Conservation (phyloP, 1,140 invertebrate species). For the Pissodes strobi region DNA sequence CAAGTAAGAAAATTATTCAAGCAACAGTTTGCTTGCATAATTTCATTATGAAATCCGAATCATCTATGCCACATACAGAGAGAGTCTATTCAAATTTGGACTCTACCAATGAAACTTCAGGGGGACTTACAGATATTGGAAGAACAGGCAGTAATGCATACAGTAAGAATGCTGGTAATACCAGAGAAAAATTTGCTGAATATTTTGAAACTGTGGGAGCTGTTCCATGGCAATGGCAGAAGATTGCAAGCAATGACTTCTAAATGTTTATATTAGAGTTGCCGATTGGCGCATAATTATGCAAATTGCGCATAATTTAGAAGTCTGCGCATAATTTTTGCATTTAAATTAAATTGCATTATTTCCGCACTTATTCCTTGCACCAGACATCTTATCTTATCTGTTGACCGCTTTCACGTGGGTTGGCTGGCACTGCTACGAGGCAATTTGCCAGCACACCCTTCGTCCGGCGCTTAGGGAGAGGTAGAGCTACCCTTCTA, state of each 20-base stretch:
- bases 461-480: no score
- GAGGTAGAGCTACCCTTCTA: no score
- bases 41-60: background rate
- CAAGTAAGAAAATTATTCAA: background rate
- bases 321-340: no score
- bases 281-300: no score
- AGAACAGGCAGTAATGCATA: constrained; percentile 5
- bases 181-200: background rate
- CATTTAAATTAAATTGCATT: no score
- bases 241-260: background rate
- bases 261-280: no score
- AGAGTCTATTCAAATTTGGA: background rate
- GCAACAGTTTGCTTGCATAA: constrained; percentile 1
- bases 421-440: no score
- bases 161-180: background rate
- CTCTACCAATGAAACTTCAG: background rate
- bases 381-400: no score
- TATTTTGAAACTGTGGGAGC: constrained; percentile 1
- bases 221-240: constrained; percentile 1
- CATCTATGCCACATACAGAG: background rate
- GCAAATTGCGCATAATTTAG: no score
- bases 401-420: no score
- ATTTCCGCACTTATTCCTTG: no score
- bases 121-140: background rate
- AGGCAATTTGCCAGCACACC: no score